A percentile compares a stretch with the other conserved stretches of the same genome.
Conservation (phyloP, 2,888 invertebrate species). For the Heteromyza rotundicornis region DNA sequence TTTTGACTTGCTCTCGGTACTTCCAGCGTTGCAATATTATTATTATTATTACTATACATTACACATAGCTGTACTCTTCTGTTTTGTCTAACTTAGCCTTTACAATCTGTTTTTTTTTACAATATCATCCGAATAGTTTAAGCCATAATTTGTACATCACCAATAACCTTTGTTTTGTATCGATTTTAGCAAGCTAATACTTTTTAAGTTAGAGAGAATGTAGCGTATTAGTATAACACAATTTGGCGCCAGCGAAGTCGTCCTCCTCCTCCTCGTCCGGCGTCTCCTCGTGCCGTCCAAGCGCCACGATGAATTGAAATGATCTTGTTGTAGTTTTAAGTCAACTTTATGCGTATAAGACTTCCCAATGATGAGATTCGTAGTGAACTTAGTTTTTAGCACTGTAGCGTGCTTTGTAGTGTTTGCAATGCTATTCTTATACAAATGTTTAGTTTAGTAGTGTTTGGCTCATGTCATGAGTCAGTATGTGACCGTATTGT, state of each 20-base stretch:
- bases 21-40: too few species aligned
- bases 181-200: too few species aligned
- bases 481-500: conserved; percentile 55
- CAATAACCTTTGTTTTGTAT: too few species aligned
- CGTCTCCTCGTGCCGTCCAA: conserved; percentile 1
- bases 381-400: background rate
- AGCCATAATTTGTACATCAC: conserved; percentile 23
- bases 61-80: background rate
- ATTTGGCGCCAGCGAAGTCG: conserved; percentile 2
- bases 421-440: background rate
- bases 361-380: background rate
- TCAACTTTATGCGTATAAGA: conserved; percentile 9
- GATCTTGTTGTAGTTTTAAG: conserved; percentile 3
- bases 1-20: too few species aligned
- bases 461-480: too few species aligned
- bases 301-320: too few species aligned
- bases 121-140: conserved; percentile 18
- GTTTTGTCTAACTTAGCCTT: background rate
- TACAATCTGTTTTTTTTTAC: conserved; percentile 9
- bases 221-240: conserved; percentile 2
- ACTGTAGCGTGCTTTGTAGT: too few species aligned
- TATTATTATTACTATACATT: background rate
- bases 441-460: background rate
- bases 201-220: too few species aligned
- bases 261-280: conserved; percentile 9